These are phyloP conservation scores for Trichechus manatus DNA, from an alignment of 2,113 vertebrate genomes.

Conservation along the genomic window DNA sequence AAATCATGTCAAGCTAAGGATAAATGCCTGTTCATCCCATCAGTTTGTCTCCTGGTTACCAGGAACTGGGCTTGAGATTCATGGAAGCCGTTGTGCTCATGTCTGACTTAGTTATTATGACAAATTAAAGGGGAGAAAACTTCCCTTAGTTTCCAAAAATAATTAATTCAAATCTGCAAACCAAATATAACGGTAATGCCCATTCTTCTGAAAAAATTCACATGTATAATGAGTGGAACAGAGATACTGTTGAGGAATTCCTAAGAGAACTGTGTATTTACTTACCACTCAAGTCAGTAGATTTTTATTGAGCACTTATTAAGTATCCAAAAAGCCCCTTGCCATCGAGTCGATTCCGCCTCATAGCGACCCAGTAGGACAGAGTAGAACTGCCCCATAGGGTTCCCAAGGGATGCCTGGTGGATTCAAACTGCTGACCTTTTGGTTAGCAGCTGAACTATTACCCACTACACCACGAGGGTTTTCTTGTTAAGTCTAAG, in stretches of 20 bases:
- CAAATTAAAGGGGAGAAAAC: background rate
- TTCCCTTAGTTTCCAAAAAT: background rate
- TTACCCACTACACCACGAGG: too few relatives aligned
- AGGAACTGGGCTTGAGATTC: background rate
- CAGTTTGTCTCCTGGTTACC: background rate
- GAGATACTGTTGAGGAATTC: background rate
- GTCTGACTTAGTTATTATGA: background rate
- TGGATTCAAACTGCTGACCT: too few relatives aligned
- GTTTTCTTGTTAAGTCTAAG: background rate
- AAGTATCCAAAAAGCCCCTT: too few relatives aligned
- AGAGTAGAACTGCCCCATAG: too few relatives aligned
- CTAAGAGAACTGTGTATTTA: background rate
- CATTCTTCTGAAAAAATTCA: conserved; percentile 32
- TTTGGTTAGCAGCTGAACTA: too few relatives aligned
- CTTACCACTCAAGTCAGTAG: background rate
- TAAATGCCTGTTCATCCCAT: background rate
- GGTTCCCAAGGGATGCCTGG: too few relatives aligned
- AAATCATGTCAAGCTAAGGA: background rate
- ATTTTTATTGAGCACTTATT: conserved; percentile 18
- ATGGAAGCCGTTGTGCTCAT: background rate
- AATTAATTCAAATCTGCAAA: background rate
- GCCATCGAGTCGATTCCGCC: too few relatives aligned
- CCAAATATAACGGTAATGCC: background rate
- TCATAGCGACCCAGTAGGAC: too few relatives aligned
- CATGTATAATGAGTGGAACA: background rate